Evolutionary conservation across 2,113 vertebrate species (phyloP).

Genomic region (Promerops cafer): DNA sequence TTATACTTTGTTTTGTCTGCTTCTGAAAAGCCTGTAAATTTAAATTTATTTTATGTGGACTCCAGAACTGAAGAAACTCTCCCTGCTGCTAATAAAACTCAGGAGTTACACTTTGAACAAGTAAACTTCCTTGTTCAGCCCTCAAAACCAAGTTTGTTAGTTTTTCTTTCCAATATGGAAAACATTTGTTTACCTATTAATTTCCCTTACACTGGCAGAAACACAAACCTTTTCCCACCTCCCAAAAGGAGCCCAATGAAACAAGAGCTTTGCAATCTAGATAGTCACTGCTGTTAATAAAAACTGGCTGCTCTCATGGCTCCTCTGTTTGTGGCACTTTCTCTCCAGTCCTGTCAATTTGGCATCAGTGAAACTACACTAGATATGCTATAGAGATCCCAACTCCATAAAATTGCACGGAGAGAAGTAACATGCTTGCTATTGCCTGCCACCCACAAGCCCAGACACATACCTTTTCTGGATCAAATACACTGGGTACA

Average conservation of each 20-base stretch:
- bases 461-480: neutral
- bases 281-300: neutral
- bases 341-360: neutral
- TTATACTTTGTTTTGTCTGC: neutral
- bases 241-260: neutral
- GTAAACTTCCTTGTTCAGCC: neutral
- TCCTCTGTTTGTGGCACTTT: neutral
- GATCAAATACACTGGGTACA: neutral
- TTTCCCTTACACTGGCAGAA: neutral
- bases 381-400: neutral
- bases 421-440: neutral
- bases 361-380: neutral
- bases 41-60: neutral
- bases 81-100: neutral
- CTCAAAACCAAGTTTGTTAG: neutral
- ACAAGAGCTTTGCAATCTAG: neutral
- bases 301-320: neutral
- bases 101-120: neutral
- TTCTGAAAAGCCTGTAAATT: neutral
- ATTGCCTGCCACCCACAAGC: neutral
- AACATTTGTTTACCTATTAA: neutral
- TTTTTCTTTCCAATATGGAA: neutral
- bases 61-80: neutral
- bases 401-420: neutral
- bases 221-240: neutral